These are phyloP conservation scores for Stratiomys singularior DNA, from an alignment of 2,888 invertebrate species.

Conservation along the genomic window DNA sequence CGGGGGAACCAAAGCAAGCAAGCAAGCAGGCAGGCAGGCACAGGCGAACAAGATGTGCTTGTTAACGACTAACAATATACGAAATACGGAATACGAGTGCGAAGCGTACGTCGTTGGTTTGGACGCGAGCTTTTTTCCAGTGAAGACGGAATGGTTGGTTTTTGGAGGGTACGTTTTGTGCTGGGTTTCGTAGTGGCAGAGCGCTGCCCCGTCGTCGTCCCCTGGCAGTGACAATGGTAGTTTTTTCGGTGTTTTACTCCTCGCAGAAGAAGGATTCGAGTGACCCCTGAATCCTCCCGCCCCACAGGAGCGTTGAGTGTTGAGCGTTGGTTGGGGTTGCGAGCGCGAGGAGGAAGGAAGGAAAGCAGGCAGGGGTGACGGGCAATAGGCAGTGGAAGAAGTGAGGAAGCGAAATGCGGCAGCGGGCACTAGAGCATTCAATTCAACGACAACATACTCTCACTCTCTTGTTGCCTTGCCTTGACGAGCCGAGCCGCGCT, in stretches of 20 bases:
- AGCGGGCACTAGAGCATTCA: slow-evolving; percentile 19
- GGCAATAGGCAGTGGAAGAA: slow-evolving; percentile 22
- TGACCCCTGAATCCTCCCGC: background rate
- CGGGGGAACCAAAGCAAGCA: background rate
- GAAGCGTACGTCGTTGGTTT: slow-evolving; percentile 10
- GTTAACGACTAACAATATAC: slow-evolving; percentile 9
- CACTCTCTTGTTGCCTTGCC: slow-evolving; percentile 7
- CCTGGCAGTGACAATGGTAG: background rate
- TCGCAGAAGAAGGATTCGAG: background rate
- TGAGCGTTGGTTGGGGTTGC: background rate
- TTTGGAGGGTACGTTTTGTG: slow-evolving; percentile 10
- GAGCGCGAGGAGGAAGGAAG: background rate
- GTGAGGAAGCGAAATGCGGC: background rate
- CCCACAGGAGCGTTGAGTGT: background rate
- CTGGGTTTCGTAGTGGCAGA: background rate
- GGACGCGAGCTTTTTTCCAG: slow-evolving; percentile 26
- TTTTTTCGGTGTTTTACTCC: background rate
- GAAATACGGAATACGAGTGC: background rate
- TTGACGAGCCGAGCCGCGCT: background rate
- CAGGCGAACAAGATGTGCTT: slow-evolving; percentile 25
- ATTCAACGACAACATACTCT: slow-evolving; percentile 22
- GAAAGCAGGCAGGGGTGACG: background rate
- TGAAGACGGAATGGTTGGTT: background rate
- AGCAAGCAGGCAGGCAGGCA: background rate
- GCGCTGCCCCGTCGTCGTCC: background rate